Percentiles rank a stretch among this genome's conserved stretches.
Evolutionary conservation across 2,888 invertebrate genomes (phyloP).

Genomic region (Metacarcinus magister): DNA sequence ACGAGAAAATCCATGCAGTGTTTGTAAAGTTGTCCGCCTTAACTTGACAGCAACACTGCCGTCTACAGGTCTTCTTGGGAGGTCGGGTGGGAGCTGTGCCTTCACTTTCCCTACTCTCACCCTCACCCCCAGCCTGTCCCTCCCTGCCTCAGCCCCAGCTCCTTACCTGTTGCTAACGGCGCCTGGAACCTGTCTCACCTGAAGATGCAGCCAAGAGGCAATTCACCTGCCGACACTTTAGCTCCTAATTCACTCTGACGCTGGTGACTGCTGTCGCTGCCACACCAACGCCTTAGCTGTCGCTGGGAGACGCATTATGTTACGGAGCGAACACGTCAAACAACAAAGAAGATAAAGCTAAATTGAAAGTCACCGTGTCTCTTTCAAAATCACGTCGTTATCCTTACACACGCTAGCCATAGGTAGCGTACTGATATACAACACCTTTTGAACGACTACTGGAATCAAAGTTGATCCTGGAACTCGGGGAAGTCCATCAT

Average conservation of each 20-base stretch:
- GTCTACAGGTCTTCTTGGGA: background rate
- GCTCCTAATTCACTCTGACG: background rate
- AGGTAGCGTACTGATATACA: too few species aligned
- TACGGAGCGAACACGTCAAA: too few species aligned
- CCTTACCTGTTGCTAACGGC: background rate
- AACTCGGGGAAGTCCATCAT: too few species aligned
- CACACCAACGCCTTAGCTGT: background rate
- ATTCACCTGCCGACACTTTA: background rate
- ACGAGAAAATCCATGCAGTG: background rate
- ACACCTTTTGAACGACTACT: too few species aligned
- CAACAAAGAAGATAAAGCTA: too few species aligned
- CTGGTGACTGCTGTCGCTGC: background rate
- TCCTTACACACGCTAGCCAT: too few species aligned
- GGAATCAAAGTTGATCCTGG: too few species aligned
- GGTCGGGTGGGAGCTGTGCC: background rate
- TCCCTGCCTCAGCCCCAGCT: background rate
- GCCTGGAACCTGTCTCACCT: conserved; percentile 33
- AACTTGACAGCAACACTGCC: background rate
- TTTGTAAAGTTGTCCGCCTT: background rate
- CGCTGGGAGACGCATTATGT: too few species aligned
- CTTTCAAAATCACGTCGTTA: too few species aligned
- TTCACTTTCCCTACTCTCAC: conserved; percentile 9
- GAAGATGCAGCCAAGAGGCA: conserved; percentile 5
- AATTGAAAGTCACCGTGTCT: too few species aligned
- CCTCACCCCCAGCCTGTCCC: background rate